Percentiles rank a stretch among this genome's conserved stretches.
Conservation (phyloP, 1,140 invertebrate species). For the Zaprionus davidi region DNA sequence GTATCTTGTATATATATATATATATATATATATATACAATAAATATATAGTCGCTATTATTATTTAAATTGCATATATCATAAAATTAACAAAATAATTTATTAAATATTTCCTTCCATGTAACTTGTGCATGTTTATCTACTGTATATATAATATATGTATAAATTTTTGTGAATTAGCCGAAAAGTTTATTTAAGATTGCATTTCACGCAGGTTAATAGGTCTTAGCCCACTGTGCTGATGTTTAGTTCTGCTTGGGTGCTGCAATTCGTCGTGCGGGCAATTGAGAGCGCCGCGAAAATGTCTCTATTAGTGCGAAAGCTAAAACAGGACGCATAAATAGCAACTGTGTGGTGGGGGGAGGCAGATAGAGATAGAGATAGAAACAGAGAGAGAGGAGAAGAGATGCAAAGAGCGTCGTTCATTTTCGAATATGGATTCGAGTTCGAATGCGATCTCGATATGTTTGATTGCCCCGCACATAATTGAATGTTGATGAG, state of each 20-base stretch:
- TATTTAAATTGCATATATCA: too few relatives aligned
- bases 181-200: not conserved
- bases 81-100: too few relatives aligned
- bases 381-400: not conserved
- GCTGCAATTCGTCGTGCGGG: slow-evolving; percentile 21
- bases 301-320: slow-evolving; percentile 62
- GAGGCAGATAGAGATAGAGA: not conserved
- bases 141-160: too few relatives aligned
- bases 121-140: too few relatives aligned
- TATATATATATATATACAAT: too few relatives aligned
- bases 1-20: too few relatives aligned
- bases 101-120: too few relatives aligned
- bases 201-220: not conserved
- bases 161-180: too few relatives aligned
- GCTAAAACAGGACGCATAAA: slow-evolving; percentile 2
- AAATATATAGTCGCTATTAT: too few relatives aligned
- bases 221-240: slow-evolving; percentile 36
- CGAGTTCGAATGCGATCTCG: slow-evolving; percentile 32
- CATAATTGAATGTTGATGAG: slow-evolving; percentile 77
- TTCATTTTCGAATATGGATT: slow-evolving; percentile 2
- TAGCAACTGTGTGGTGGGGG: not conserved
- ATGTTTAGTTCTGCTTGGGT: slow-evolving; percentile 33
- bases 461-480: slow-evolving; percentile 62
- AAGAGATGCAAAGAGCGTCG: not conserved
- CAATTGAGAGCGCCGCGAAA: slow-evolving; percentile 42